Conservation (phyloP, 35 echinoderm and acorn worm genomes). For the Eucidaris tribuloides region DNA sequence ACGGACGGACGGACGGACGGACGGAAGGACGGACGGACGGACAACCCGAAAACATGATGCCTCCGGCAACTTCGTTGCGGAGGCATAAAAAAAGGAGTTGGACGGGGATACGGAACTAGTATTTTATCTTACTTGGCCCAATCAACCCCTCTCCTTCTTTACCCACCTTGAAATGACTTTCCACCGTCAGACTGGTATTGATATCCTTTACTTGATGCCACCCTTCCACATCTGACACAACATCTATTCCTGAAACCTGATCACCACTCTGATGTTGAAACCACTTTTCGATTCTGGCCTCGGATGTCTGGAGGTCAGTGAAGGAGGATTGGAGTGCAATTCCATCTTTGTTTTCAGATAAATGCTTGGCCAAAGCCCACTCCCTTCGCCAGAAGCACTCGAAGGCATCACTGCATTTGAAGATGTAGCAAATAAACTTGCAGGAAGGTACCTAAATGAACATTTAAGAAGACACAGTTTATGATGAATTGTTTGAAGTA, state of each 20-base stretch:
- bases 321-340: too few relatives aligned
- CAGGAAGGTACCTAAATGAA: conserved; percentile 25
- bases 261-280: not conserved
- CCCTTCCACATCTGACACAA: not conserved
- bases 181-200: not conserved
- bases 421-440: conserved; percentile 29
- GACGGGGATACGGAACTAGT: too few relatives aligned
- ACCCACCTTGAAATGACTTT: conserved; percentile 40
- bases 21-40: too few relatives aligned
- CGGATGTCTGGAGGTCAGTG: not conserved
- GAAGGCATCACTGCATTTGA: conserved; percentile 26
- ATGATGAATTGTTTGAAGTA: too few relatives aligned
- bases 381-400: conserved; percentile 24
- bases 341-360: too few relatives aligned
- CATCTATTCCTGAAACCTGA: not conserved
- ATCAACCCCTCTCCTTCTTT: not conserved
- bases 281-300: conserved; percentile 31
- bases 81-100: too few relatives aligned
- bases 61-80: too few relatives aligned
- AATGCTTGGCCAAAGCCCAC: conserved; percentile 31
- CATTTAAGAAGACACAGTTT: too few relatives aligned
- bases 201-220: conserved; percentile 14
- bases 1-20: too few relatives aligned
- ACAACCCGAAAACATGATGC: too few relatives aligned
- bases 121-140: not conserved